Evolutionary conservation across 2,797 vertebrate genomes (phyloP).

Genomic region (Poecilia velifera): DNA sequence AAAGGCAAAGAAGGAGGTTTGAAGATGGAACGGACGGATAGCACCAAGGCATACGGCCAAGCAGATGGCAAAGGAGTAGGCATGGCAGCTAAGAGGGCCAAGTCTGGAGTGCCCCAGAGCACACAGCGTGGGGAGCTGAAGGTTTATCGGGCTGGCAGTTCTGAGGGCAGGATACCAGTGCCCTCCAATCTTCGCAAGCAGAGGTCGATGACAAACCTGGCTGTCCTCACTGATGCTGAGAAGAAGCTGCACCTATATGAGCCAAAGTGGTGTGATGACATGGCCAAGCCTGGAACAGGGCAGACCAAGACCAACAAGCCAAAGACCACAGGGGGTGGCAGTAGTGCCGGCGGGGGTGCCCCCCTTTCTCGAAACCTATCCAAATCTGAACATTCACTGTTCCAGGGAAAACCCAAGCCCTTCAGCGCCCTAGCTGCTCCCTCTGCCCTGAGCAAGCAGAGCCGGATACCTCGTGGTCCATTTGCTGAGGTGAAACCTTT

Average conservation of each 20-base stretch:
- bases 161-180: conserved; percentile 84
- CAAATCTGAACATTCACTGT: conserved; percentile 95
- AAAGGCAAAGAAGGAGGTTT: conserved; percentile 82
- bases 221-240: conserved; percentile 94
- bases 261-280: conserved; percentile 96
- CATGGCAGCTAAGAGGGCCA: conserved; percentile 87
- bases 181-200: conserved; percentile 93
- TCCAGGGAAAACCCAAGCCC: conserved; percentile 88
- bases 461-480: conserved; percentile 94
- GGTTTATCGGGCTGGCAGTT: conserved; percentile 84
- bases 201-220: conserved; percentile 95
- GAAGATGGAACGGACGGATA: conserved; percentile 82
- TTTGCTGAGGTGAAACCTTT: conserved; percentile 97
- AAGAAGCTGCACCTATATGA: conserved; percentile 97
- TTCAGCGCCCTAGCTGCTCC: conserved; percentile 87
- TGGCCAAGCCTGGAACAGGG: conserved; percentile 85
- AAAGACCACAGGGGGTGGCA: conserved; percentile 73
- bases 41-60: conserved; percentile 79
- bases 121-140: conserved; percentile 82
- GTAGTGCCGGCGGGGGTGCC: conserved; percentile 65
- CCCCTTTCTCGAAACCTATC: conserved; percentile 92
- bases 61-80: conserved; percentile 80
- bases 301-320: conserved; percentile 80
- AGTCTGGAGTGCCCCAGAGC: conserved; percentile 83
- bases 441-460: conserved; percentile 84